Percentiles rank a stretch among this genome's conserved stretches.
These are phyloP conservation scores for Notiomystis cincta DNA, from an alignment of 2,113 vertebrate genomes.

Conservation along the genomic window DNA sequence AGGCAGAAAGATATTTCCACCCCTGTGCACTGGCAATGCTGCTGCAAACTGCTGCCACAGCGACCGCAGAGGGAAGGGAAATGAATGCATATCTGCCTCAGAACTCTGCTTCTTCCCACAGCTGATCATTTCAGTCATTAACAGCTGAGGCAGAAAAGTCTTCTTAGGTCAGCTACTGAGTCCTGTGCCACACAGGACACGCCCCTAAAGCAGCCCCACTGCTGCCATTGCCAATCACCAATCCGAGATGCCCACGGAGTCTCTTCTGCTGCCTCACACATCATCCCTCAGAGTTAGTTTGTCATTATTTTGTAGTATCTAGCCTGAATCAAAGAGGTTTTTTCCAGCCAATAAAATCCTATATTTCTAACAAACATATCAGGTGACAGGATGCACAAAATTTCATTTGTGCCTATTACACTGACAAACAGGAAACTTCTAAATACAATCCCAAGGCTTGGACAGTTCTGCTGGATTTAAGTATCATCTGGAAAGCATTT, in stretches of 20 bases:
- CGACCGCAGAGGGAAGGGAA: not conserved
- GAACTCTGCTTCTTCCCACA: not conserved
- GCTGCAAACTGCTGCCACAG: not conserved
- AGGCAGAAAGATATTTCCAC: not conserved
- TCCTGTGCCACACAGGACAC: not conserved
- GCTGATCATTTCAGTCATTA: not conserved
- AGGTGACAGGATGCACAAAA: not conserved
- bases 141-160: not conserved
- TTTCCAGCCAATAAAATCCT: not conserved
- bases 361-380: not conserved
- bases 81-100: not conserved
- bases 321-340: not conserved
- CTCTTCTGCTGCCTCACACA: not conserved
- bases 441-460: not conserved
- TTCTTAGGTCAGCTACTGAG: not conserved
- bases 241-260: accelerated
- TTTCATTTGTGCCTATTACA: not conserved
- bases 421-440: not conserved
- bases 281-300: not conserved
- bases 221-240: not conserved
- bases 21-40: not conserved
- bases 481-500: not conserved
- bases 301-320: not conserved
- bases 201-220: not conserved
- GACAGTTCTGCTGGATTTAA: not conserved